Base-by-base conservation (phyloP, 2,888 invertebrate genomes). In the Neoaliturus tenellus region DNA sequence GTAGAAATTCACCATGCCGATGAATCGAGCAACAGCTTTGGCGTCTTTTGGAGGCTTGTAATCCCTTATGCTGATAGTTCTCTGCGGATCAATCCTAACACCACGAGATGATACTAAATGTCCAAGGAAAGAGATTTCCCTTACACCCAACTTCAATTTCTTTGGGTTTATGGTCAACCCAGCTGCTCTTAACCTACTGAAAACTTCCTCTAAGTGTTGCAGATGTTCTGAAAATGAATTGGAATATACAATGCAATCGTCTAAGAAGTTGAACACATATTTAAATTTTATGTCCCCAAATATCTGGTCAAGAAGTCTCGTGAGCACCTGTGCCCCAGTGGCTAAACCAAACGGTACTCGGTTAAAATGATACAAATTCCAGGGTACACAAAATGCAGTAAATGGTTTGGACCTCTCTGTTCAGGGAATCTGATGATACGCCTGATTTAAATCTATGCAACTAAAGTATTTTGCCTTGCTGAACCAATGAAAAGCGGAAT, bases 1-100 rank as follows among this genome's bases (percentile, higher is more conserved):
- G 0, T 88, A 82, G 86, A 88, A 89, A n/a, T 86, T 85, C 14
- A 86, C 78, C 1, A 85, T 55, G 0, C 88, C 88, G 10, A 88
- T 75, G 62, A 89, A 88, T 0, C 85, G 83, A 17, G 86, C 85
- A 28, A 86, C 62, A 5, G 81, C 83, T 48, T 86, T 86, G 1
- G 83, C 80, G 69, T 85, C 83, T 17, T 55, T 39, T 2, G 87
- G 86, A 17, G 20, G n/a, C 0, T 67, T 85, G 69, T 82, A 85
- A n/a, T 85, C 81, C 14, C 82, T 44, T 33, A 78, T 85, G 28
- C 80, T 83, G 35, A 83, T 39, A 8, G 75, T 85, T 28, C 83
- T 73, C 28, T 85, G 82, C 0, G 86, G 87, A 28, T 85, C 75
- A 10, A 87, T 85, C 5, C 83, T 80, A 12, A 86, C 81, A 0